phyloP scores from a whole-genome alignment of 2,888 invertebrate genomes.

The Watsonalla cultraria region DNA sequence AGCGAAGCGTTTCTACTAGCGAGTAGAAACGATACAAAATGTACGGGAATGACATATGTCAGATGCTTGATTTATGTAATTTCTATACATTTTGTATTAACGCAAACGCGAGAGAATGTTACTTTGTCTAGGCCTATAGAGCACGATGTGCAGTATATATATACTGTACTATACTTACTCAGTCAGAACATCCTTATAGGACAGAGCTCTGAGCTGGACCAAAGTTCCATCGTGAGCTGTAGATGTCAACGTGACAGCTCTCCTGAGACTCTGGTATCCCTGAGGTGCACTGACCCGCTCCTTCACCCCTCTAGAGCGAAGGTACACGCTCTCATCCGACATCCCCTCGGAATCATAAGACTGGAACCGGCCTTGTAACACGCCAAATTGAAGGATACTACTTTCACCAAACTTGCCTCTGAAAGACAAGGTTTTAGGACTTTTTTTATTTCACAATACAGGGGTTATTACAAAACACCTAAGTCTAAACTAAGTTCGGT shows the following conservation, averaged over 20 bases:
- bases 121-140: too few species aligned
- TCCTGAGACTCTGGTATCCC: constrained; percentile 37
- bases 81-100: too few species aligned
- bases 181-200: constrained; percentile 69
- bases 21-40: too few species aligned
- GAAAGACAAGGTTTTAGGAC: constrained; percentile 3
- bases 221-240: constrained; percentile 76
- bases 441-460: too few species aligned
- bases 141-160: not conserved
- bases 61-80: too few species aligned
- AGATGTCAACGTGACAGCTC: constrained; percentile 53
- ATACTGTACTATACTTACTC: constrained; percentile 68
- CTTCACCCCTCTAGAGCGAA: constrained; percentile 74
- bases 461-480: too few species aligned
- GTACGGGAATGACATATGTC: too few species aligned
- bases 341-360: constrained; percentile 57
- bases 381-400: constrained; percentile 82
- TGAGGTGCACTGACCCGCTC: constrained; percentile 62
- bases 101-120: too few species aligned
- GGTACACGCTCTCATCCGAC: constrained; percentile 39
- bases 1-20: too few species aligned
- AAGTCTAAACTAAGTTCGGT: too few species aligned
- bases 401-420: constrained; percentile 58
- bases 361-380: constrained; percentile 77
- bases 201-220: constrained; percentile 73